A percentile compares a stretch with the other conserved stretches of the same genome.
Evolutionary conservation across 2,888 invertebrate species (phyloP).

Genomic region (Chirona hameri): DNA sequence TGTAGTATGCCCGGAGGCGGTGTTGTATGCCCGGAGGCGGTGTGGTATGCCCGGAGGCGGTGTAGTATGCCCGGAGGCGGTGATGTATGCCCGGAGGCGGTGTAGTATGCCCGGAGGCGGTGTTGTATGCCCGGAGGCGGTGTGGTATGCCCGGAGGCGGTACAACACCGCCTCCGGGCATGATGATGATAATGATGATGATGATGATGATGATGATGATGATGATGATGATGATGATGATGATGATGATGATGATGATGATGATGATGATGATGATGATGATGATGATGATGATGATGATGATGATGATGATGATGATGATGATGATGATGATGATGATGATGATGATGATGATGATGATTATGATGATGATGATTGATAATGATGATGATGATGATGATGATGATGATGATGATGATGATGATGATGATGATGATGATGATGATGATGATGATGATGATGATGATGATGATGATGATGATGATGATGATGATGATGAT

Average conservation of each 20-base stretch:
- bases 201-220: slow-evolving; percentile 22
- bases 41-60: no score
- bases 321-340: background rate
- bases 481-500: background rate
- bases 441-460: slow-evolving; percentile 22
- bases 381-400: slow-evolving; percentile 22
- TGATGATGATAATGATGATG: slow-evolving; percentile 22
- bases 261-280: slow-evolving; percentile 24
- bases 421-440: slow-evolving; percentile 22
- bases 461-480: background rate
- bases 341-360: no score
- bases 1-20: no score
- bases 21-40: no score
- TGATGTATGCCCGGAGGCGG: no score
- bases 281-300: slow-evolving; percentile 10
- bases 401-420: slow-evolving; percentile 22
- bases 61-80: no score
- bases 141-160: no score
- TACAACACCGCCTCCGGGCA: no score
- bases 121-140: no score
- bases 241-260: slow-evolving; percentile 22
- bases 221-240: slow-evolving; percentile 22
- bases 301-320: background rate
- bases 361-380: no score
- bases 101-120: no score